Percentiles rank a stretch among this genome's conserved stretches.
phyloP scores from a whole-genome alignment of 2,113 vertebrate species.

The Microcebus jonahi region DNA sequence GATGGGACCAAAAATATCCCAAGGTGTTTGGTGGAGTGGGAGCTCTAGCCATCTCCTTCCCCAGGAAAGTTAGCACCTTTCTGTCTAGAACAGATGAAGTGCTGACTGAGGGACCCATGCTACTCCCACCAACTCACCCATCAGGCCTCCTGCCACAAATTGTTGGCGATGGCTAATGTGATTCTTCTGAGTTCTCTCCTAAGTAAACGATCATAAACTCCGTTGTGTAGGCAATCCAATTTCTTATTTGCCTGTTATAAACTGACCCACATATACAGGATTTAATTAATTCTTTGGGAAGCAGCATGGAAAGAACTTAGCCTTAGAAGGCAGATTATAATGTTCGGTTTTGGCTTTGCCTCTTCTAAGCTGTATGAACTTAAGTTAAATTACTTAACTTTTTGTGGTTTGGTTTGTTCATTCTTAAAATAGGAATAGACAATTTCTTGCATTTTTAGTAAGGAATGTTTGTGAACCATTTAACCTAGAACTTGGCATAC shows the following conservation, averaged over 20 bases:
- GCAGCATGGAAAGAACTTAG: neutral
- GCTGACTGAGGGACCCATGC: neutral
- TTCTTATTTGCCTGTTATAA: constrained; percentile 60
- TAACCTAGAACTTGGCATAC: neutral
- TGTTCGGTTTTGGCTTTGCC: constrained; percentile 44
- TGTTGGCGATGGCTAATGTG: neutral
- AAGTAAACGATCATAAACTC: constrained; percentile 46
- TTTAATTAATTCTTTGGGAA: constrained; percentile 48
- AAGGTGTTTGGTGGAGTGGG: neutral
- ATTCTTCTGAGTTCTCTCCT: constrained; percentile 56
- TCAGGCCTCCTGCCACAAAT: neutral
- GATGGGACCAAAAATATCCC: neutral
- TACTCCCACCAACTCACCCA: neutral
- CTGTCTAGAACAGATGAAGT: neutral
- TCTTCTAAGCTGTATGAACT: constrained; percentile 1
- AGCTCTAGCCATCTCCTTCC: neutral
- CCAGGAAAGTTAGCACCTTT: neutral
- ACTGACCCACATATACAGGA: neutral
- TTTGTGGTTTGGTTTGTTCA: constrained; percentile 36
- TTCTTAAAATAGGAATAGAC: constrained; percentile 39
- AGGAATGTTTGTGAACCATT: neutral
- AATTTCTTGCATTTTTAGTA: constrained; percentile 11
- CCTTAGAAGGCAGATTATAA: constrained; percentile 22
- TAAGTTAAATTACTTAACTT: constrained; percentile 25
- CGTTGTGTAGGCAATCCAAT: neutral